A percentile compares a stretch with the other conserved stretches of the same genome.
Conservation (phyloP, 2,797 vertebrate species). For the Sciurus vulgaris region DNA sequence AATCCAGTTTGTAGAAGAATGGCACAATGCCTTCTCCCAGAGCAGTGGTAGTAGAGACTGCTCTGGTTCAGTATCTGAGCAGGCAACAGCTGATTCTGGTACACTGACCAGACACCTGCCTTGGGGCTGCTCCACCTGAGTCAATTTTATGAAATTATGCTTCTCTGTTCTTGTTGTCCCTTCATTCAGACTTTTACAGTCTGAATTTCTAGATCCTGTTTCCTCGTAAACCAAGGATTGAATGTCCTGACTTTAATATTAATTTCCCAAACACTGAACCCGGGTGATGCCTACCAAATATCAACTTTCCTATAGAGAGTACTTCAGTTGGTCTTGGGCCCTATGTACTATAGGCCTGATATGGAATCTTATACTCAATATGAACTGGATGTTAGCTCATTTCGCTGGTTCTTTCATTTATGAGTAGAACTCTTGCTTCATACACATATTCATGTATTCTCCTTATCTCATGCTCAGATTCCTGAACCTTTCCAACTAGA, state of each 20-base stretch:
- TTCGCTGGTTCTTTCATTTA: slow-evolving; percentile 4
- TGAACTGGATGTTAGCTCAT: not conserved
- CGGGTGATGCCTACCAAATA: not conserved
- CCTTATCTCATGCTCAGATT: not conserved
- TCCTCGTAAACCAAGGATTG: not conserved
- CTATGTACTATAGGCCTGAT: not conserved
- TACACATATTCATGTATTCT: not conserved
- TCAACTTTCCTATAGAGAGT: not conserved
- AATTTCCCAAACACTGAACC: not conserved
- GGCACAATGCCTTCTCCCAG: not conserved
- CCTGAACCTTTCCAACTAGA: slow-evolving; percentile 8
- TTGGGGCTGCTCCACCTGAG: not conserved
- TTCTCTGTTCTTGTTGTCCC: not conserved
- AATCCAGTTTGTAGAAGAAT: not conserved
- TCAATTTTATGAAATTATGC: not conserved
- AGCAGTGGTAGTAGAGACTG: not conserved
- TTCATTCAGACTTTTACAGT: not conserved
- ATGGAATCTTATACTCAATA: not conserved
- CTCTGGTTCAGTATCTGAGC: not conserved
- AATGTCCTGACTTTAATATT: not conserved
- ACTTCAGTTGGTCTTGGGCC: not conserved
- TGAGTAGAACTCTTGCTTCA: not conserved
- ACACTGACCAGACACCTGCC: not conserved
- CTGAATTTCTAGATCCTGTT: not conserved
- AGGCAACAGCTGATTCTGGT: not conserved